Conservation (phyloP, 1,140 invertebrate genomes). For the Ctenoplectra terminalis region DNA sequence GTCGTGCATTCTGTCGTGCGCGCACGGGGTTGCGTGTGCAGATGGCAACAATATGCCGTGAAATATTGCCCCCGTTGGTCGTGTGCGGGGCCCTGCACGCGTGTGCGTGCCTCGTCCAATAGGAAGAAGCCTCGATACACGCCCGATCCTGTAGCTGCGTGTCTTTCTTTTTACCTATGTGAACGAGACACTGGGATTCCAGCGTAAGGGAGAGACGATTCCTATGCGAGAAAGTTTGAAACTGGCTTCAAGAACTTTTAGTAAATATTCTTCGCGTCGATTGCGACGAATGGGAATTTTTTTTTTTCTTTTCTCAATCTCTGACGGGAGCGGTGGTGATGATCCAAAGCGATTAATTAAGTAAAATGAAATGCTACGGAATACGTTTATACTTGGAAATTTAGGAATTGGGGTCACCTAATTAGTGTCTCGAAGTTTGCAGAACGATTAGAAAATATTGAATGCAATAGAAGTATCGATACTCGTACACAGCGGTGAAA, state of each 20-base stretch:
- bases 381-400: too few species aligned
- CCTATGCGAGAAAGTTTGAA: background rate
- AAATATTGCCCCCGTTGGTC: constrained; percentile 79
- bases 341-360: too few species aligned
- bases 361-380: too few species aligned
- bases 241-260: background rate
- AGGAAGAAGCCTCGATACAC: constrained; percentile 4
- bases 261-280: background rate
- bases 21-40: constrained; percentile 80
- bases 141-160: background rate
- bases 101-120: constrained; percentile 35
- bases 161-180: background rate
- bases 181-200: constrained; percentile 1
- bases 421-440: background rate
- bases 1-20: constrained; percentile 75
- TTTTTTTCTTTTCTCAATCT: too few species aligned
- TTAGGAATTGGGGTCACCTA: too few species aligned
- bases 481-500: too few species aligned
- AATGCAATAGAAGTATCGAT: background rate
- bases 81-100: constrained; percentile 47
- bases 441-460: background rate
- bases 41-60: constrained; percentile 83
- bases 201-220: background rate
- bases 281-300: background rate
- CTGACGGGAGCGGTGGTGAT: too few species aligned